Percentiles rank a stretch among this genome's conserved stretches.
phyloP scores from a whole-genome alignment of 2,113 vertebrate species.

The Noturus placidus region DNA sequence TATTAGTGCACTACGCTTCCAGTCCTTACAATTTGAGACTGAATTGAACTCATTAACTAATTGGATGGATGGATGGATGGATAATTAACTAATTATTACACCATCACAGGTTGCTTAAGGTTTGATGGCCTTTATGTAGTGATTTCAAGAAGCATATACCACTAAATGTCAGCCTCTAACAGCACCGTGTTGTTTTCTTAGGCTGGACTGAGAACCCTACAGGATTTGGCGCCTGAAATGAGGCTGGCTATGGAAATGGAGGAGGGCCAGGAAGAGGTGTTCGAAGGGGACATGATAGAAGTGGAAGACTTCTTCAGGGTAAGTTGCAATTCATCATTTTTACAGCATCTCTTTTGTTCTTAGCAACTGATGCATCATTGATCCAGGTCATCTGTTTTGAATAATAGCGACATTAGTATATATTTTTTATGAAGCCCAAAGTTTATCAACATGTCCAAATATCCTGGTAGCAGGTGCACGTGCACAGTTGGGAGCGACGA shows the following conservation, averaged over 20 bases:
- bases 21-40: background rate
- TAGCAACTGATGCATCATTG: background rate
- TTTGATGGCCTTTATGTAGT: background rate
- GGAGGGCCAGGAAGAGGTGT: constrained; percentile 69
- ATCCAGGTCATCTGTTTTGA: background rate
- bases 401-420: background rate
- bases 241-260: constrained; percentile 83
- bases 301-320: constrained; percentile 61
- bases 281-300: constrained; percentile 65
- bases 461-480: background rate
- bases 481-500: background rate
- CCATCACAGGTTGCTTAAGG: background rate
- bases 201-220: constrained; percentile 85
- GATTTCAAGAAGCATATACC: background rate
- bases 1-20: background rate
- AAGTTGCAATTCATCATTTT: background rate
- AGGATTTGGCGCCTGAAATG: constrained; percentile 89
- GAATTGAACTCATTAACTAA: no score
- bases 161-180: background rate
- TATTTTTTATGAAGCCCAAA: background rate
- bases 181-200: constrained; percentile 63
- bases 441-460: background rate
- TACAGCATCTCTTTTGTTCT: background rate
- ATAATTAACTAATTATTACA: background rate
- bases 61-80: no score